phyloP scores from a whole-genome alignment of 1,140 invertebrate genomes.

The Ceratosolen fusciceps region DNA sequence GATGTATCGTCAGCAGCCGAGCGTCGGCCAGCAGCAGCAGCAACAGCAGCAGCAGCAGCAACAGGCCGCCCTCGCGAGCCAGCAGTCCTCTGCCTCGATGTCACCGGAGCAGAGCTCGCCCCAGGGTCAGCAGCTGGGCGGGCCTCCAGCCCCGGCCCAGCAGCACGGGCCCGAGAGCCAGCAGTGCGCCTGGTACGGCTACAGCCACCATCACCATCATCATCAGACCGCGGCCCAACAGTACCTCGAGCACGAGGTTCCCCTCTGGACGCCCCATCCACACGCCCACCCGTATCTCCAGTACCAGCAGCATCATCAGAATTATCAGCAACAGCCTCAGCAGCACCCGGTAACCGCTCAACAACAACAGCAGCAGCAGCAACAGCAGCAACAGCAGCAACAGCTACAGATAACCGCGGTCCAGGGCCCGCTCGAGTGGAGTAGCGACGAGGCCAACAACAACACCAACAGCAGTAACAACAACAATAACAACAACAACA shows the following conservation, averaged over 20 bases:
- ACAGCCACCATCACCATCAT: slow-evolving; percentile 53
- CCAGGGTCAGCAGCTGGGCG: slow-evolving; percentile 18
- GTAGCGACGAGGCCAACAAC: slow-evolving; percentile 58
- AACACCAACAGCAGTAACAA: not conserved
- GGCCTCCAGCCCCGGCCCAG: not conserved
- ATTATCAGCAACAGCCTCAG: slow-evolving; percentile 46
- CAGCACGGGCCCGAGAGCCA: slow-evolving; percentile 46
- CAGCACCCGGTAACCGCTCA: no score
- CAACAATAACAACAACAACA: slow-evolving; percentile 37
- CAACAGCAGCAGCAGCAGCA: slow-evolving; percentile 48
- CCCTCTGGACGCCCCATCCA: slow-evolving; percentile 50
- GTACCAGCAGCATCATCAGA: slow-evolving; percentile 55
- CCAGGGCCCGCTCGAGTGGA: slow-evolving; percentile 57
- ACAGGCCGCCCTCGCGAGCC: slow-evolving; percentile 7
- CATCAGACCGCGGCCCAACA: slow-evolving; percentile 51
- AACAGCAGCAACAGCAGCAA: slow-evolving; percentile 46
- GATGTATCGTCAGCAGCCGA: slow-evolving; percentile 55
- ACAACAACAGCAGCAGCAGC: slow-evolving; percentile 50
- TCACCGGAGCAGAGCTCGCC: slow-evolving; percentile 8
- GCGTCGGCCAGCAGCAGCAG: slow-evolving; percentile 30
- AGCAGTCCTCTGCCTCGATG: slow-evolving; percentile 19
- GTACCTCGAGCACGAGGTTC: slow-evolving; percentile 53
- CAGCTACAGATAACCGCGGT: slow-evolving; percentile 29
- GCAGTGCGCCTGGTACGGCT: slow-evolving; percentile 43
- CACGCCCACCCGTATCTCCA: slow-evolving; percentile 60